These are phyloP conservation scores for Melinaea marsaeus DNA, from an alignment of 2,888 invertebrate species.

Conservation along the genomic window DNA sequence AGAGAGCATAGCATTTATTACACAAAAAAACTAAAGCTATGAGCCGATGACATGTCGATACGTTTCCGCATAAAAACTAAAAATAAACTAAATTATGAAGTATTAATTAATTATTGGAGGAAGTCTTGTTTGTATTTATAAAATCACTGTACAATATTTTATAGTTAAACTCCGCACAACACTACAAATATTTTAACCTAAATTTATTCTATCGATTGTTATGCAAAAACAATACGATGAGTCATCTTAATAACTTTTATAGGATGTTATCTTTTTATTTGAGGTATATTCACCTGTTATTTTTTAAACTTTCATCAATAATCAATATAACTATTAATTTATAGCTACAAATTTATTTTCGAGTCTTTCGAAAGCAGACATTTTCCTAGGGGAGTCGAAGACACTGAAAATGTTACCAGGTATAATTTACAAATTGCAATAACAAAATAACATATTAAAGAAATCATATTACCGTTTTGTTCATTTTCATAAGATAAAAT, in stretches of 20 bases:
- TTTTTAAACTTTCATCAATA: slow-evolving; percentile 48
- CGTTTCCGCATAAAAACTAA: slow-evolving; percentile 69
- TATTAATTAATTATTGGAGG: slow-evolving; percentile 35
- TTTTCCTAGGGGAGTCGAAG: slow-evolving; percentile 59
- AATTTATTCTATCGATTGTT: slow-evolving; percentile 76
- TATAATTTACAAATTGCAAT: slow-evolving; percentile 10
- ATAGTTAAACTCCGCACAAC: slow-evolving; percentile 61
- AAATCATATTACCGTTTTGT: too few species aligned
- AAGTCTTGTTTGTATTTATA: slow-evolving; percentile 23
- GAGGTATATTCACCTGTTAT: slow-evolving; percentile 62
- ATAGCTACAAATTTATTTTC: slow-evolving; percentile 61
- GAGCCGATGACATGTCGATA: slow-evolving; percentile 69
- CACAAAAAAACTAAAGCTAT: slow-evolving; percentile 56
- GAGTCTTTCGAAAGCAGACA: slow-evolving; percentile 69
- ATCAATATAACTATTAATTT: slow-evolving; percentile 51
- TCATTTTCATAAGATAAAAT: too few species aligned
- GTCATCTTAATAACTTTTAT: slow-evolving; percentile 52
- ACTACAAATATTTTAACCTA: slow-evolving; percentile 73
- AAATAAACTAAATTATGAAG: slow-evolving; percentile 69
- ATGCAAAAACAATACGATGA: slow-evolving; percentile 72
- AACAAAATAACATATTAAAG: neutral
- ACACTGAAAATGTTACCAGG: slow-evolving; percentile 30
- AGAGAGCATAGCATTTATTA: slow-evolving; percentile 54
- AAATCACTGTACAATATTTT: slow-evolving; percentile 45
- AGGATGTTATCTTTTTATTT: slow-evolving; percentile 41